A percentile compares a stretch with the other conserved stretches of the same genome.
These are phyloP conservation scores for Alca torda DNA, from an alignment of 2,797 vertebrate species.

Conservation along the genomic window DNA sequence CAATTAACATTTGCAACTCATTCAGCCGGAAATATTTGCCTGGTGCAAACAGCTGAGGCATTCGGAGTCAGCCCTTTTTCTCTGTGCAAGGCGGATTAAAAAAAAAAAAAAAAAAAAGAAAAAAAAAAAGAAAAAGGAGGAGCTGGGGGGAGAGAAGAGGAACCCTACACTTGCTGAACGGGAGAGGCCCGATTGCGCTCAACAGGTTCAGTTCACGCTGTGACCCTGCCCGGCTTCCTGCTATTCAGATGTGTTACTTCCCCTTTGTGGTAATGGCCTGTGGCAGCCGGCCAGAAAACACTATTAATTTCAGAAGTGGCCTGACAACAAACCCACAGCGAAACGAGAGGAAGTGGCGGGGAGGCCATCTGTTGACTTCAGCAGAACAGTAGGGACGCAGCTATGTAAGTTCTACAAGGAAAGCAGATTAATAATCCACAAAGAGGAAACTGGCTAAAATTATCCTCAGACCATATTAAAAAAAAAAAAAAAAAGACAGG, in stretches of 20 bases:
- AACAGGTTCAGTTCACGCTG: constrained; percentile 78
- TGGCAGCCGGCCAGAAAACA: constrained; percentile 79
- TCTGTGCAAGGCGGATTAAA: neutral
- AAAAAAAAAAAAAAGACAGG: neutral
- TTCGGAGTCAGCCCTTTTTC: neutral
- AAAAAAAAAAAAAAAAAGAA: neutral
- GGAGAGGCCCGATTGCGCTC: constrained; percentile 65
- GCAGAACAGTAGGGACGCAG: constrained; percentile 71
- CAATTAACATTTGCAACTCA: constrained; percentile 36
- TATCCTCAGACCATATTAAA: constrained; percentile 69
- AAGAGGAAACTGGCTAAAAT: constrained; percentile 82
- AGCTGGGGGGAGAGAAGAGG: neutral
- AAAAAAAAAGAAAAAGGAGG: neutral
- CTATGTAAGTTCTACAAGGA: constrained; percentile 70
- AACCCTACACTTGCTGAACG: constrained; percentile 66
- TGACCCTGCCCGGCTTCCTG: constrained; percentile 78
- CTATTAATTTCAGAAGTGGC: constrained; percentile 83
- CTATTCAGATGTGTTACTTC: constrained; percentile 82
- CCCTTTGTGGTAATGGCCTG: constrained; percentile 80
- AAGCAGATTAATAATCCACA: constrained; percentile 80
- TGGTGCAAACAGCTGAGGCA: constrained; percentile 60
- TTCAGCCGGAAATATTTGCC: constrained; percentile 53
- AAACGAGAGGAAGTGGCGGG: constrained; percentile 74
- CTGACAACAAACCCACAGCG: constrained; percentile 78
- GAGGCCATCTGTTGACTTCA: constrained; percentile 79